Evolutionary conservation across 64 coral and sea anemone genomes (phyloP).

Genomic region (Actinia tenebrosa): DNA sequence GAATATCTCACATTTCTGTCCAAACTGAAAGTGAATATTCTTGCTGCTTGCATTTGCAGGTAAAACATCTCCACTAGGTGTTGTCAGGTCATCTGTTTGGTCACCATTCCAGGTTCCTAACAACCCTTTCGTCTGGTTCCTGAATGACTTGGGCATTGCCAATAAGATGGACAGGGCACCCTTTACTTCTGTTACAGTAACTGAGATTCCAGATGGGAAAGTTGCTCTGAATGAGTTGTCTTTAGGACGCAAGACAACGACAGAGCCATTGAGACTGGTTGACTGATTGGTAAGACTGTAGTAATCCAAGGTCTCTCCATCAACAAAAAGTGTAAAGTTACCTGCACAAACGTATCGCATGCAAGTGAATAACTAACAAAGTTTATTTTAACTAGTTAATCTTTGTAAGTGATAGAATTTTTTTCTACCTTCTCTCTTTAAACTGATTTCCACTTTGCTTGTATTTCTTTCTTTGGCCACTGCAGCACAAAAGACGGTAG

Average conservation of each 20-base stretch:
- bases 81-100: constrained; percentile 33
- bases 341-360: not conserved
- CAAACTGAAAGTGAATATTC: constrained; percentile 68
- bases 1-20: constrained; percentile 51
- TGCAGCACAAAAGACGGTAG: constrained; percentile 36
- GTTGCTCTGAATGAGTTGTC: constrained; percentile 30
- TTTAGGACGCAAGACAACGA: constrained; percentile 20
- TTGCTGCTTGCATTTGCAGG: constrained; percentile 26
- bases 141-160: constrained; percentile 31
- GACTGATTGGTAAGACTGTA: constrained; percentile 11
- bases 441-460: constrained; percentile 26
- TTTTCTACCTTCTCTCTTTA: not conserved
- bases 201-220: constrained; percentile 44
- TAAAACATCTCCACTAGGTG: constrained; percentile 43
- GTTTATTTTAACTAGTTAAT: not conserved
- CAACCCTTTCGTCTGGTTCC: constrained; percentile 48
- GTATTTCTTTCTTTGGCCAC: constrained; percentile 33
- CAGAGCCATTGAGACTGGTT: constrained; percentile 20
- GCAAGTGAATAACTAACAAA: not conserved
- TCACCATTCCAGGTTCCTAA: constrained; percentile 46
- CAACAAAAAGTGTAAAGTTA: not conserved
- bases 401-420: not conserved
- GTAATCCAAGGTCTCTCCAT: constrained; percentile 17
- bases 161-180: constrained; percentile 32
- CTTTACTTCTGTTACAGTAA: constrained; percentile 26